Conservation (phyloP, 2,888 invertebrate species). For the Lydus trimaculatus region DNA sequence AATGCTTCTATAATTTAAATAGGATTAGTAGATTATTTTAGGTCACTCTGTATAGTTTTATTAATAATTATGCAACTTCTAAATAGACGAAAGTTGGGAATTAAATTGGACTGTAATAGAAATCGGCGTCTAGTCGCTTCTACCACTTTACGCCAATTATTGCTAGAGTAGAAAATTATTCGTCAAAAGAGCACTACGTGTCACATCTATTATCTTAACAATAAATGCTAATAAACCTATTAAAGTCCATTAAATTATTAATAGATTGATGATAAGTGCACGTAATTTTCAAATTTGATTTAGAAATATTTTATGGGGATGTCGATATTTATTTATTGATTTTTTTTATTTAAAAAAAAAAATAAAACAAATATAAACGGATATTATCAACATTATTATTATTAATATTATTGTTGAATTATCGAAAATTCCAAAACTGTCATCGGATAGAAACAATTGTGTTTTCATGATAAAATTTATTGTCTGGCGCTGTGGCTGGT, state of each 20-base stretch:
- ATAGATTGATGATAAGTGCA: constrained; percentile 12
- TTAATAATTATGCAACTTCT: constrained; percentile 16
- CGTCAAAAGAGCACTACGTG: constrained; percentile 12
- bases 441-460: neutral
- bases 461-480: constrained; percentile 15
- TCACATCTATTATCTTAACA: constrained; percentile 18
- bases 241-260: constrained; percentile 17
- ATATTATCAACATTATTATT: neutral
- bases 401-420: neutral
- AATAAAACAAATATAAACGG: neutral
- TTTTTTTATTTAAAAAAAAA: neutral
- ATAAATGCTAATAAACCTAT: constrained; percentile 16
- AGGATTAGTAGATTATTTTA: neutral
- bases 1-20: too few relatives aligned
- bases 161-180: constrained; percentile 24
- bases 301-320: neutral
- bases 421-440: constrained; percentile 1
- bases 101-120: constrained; percentile 42
- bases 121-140: constrained; percentile 43
- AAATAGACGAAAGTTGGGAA: constrained; percentile 32
- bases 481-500: constrained; percentile 44
- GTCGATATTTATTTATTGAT: neutral
- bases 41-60: neutral
- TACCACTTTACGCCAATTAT: constrained; percentile 36
- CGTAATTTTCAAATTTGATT: constrained; percentile 1